phyloP scores from a whole-genome alignment of 2,113 vertebrate species.

The Dendrocopos noguchii region DNA sequence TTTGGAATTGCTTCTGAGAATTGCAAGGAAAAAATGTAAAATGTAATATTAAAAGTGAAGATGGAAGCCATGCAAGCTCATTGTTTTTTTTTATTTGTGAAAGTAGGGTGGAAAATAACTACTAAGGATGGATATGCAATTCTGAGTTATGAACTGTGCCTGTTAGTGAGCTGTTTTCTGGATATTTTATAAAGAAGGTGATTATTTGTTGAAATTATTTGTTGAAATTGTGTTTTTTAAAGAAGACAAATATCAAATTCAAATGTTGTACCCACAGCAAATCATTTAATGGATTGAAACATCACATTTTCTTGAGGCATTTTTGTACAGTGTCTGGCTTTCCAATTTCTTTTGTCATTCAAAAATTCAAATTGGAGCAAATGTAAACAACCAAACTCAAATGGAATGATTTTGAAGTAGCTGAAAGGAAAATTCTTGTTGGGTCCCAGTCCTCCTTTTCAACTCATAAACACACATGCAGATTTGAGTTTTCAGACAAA shows the following conservation, averaged over 20 bases:
- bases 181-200: background rate
- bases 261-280: background rate
- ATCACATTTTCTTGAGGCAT: background rate
- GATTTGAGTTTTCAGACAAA: background rate
- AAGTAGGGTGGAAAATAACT: background rate
- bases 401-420: background rate
- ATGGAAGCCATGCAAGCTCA: background rate
- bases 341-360: background rate
- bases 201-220: background rate
- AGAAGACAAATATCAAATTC: background rate
- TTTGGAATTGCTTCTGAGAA: slow-evolving; percentile 12
- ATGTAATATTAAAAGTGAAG: background rate
- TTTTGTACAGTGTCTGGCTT: background rate
- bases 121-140: background rate
- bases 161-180: background rate
- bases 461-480: background rate
- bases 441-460: background rate
- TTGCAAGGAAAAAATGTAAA: background rate
- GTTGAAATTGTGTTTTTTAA: background rate
- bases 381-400: background rate
- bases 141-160: background rate
- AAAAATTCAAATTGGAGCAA: background rate
- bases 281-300: background rate
- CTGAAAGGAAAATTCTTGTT: background rate
- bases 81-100: slow-evolving; percentile 5